These are phyloP conservation scores for Macrophya annulata DNA, from an alignment of 2,888 invertebrate genomes.

Conservation along the genomic window DNA sequence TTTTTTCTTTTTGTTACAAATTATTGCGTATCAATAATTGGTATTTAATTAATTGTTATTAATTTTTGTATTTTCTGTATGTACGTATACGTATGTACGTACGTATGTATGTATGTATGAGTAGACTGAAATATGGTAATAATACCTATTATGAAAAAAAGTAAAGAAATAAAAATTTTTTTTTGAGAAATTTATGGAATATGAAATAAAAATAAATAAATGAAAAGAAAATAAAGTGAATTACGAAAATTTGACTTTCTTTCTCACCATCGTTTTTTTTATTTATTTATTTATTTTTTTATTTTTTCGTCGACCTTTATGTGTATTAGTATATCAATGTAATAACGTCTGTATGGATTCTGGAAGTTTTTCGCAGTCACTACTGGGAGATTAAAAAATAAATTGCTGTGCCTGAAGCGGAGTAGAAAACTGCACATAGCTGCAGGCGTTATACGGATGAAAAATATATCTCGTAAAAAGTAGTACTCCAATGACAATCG, in stretches of 20 bases:
- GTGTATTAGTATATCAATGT: slow-evolving; percentile 26
- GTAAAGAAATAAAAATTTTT: no score
- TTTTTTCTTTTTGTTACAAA: no score
- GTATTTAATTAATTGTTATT: no score
- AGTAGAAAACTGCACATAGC: slow-evolving; percentile 2
- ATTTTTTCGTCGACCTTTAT: background rate
- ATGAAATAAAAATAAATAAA: background rate
- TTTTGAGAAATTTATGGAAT: no score
- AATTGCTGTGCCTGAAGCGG: slow-evolving; percentile 31
- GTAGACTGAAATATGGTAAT: no score
- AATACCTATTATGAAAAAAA: no score
- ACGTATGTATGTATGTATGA: no score
- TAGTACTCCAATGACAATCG: slow-evolving; percentile 72
- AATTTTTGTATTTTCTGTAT: no score
- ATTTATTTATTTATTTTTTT: no score
- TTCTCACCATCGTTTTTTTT: no score
- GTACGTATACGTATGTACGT: no score
- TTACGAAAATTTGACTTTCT: background rate
- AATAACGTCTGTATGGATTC: slow-evolving; percentile 27
- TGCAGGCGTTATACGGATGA: slow-evolving; percentile 40
- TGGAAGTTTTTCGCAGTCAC: slow-evolving; percentile 29
- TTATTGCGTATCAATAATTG: no score
- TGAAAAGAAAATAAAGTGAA: background rate
- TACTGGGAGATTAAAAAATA: slow-evolving; percentile 43
- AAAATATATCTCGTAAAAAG: slow-evolving; percentile 46